Evolutionary conservation across 2,888 invertebrate genomes (phyloP), one percentile per base, ranked within the genome.

Genomic region (Scaptomyza tumidula): DNA sequence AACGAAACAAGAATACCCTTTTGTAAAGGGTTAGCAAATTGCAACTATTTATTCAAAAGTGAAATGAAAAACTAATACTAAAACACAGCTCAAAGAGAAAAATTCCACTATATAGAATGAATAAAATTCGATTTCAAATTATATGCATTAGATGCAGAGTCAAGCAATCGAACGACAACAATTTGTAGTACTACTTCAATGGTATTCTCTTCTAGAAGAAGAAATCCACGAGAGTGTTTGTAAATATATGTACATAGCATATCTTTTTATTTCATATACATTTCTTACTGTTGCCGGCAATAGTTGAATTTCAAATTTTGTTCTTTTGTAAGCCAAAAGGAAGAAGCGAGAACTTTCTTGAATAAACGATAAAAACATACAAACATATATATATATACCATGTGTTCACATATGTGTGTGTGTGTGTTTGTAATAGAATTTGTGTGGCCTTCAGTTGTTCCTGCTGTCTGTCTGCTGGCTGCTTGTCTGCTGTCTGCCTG

Each of bases 231-330:
- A 33, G 10, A 33, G 10, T 49, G 43, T 61, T 49, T 52, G 14
- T 29, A 61, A 58, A 61, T 78, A 41, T 65, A 56, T 78, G 41
- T 73, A 55, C 48, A 57, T 57, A 43, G 27, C 13, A 52, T 50
- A 66, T 66, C 16, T 16, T n/a, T n/a, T n/a, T n/a, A n/a, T n/a
- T n/a, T n/a, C n/a, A n/a, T n/a, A n/a, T n/a, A n/a, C n/a, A n/a
- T n/a, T n/a, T n/a, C n/a, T n/a, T n/a, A n/a, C n/a, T n/a, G n/a
- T n/a, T 16, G 10, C 13, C 11, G 10, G 5, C 9, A 6, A 16
- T 41, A 9, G 27, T 10, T 77, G 50, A 45, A 73, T 69, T 82
- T 66, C 61, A 59, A 78, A 71, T 82, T 63, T 63, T 56, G 7
- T 59, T 53, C 59, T 62, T 69, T 65, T 46, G 57, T 16, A 14